phyloP scores from a whole-genome alignment of 2,113 vertebrate genomes.

The Chlorocebus sabaeus region DNA sequence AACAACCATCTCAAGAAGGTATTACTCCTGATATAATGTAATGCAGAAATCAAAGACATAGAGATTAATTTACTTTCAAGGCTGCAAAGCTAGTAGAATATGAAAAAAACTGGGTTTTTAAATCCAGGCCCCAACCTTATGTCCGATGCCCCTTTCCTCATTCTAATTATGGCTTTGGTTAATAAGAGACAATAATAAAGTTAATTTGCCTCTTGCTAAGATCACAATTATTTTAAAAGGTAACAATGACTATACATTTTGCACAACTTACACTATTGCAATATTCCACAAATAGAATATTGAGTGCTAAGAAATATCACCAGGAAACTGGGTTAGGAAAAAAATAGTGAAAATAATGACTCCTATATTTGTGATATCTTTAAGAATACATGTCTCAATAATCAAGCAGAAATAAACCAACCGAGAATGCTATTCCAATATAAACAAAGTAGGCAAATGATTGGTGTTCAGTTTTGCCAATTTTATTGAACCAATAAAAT shows the following conservation, averaged over 20 bases:
- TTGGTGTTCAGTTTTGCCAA: slow-evolving; percentile 75
- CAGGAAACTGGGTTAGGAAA: background rate
- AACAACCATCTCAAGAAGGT: background rate
- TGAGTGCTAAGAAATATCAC: background rate
- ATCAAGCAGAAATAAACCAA: background rate
- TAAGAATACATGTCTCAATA: background rate
- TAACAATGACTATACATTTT: background rate
- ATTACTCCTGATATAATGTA: background rate
- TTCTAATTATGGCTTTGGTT: background rate
- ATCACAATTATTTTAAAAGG: background rate
- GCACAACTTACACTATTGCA: background rate
- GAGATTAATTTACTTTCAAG: background rate
- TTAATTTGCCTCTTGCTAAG: background rate
- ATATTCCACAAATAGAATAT: background rate
- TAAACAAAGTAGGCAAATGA: slow-evolving; percentile 3
- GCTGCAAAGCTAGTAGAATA: background rate
- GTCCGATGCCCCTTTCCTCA: background rate
- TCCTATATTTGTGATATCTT: background rate
- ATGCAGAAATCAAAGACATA: background rate
- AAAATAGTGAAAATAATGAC: background rate
- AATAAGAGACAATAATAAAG: background rate
- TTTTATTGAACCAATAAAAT: slow-evolving; percentile 92
- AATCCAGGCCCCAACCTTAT: background rate
- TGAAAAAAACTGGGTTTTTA: background rate
- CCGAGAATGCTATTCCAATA: background rate